A percentile compares a stretch with the other conserved stretches of the same genome.
phyloP scores from a whole-genome alignment of 1,140 invertebrate species.

The Tetragonula clypearis region DNA sequence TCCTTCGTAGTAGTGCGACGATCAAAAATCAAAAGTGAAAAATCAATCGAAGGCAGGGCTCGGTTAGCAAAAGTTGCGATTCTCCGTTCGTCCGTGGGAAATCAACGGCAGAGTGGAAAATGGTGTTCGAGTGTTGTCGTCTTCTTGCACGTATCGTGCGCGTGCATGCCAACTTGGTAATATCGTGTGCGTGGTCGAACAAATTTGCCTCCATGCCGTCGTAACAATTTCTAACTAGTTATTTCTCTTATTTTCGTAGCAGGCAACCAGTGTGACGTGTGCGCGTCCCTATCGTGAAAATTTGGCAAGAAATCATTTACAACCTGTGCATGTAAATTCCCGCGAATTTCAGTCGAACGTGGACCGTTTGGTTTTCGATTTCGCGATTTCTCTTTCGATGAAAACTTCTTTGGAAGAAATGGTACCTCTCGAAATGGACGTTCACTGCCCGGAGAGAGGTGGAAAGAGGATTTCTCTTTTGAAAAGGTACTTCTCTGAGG shows the following conservation, averaged over 20 bases:
- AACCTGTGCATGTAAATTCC: neutral
- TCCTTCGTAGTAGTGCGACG: neutral
- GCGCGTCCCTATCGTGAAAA: neutral
- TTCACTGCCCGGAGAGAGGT: neutral
- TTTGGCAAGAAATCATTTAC: neutral
- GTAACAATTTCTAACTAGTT: neutral
- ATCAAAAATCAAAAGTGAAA: constrained; percentile 5
- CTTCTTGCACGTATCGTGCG: neutral
- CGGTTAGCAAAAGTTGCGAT: neutral
- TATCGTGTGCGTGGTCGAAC: constrained; percentile 25
- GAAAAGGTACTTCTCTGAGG: neutral
- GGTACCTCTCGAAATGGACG: neutral
- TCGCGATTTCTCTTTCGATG: neutral
- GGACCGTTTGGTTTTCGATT: neutral
- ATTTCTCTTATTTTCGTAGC: neutral
- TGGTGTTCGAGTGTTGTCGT: neutral
- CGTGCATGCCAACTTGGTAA: neutral
- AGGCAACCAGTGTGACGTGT: too few species aligned
- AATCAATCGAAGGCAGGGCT: neutral
- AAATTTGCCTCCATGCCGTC: neutral
- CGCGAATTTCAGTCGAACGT: neutral
- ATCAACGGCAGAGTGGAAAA: constrained; percentile 6
- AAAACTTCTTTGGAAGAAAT: neutral
- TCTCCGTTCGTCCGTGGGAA: neutral
- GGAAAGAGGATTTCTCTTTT: neutral